Evolutionary conservation across 2,888 invertebrate species (phyloP), one percentile per base, ranked within the genome.

Genomic region (Amphipyra berbera): DNA sequence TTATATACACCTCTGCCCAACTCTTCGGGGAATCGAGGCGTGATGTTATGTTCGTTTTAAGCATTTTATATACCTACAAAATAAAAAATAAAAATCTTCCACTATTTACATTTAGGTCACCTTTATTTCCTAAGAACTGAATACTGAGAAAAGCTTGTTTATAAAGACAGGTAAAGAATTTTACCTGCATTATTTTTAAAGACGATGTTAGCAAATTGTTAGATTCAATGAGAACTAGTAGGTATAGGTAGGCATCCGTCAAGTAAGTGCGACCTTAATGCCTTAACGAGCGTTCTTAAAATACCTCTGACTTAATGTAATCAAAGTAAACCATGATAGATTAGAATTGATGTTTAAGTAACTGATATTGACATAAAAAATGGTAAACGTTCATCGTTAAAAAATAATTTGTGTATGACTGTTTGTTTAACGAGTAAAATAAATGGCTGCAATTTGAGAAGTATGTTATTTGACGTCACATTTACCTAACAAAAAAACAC

Each of bases 211-310:
- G 15, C 61, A 33, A 60, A 48, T 60, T 41, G 49, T 56, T 45
- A 10, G 42, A 63, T 48, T 68, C 63, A 71, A 73, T 67, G 62
- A 60, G 38, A 73, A 73, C 58, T n/a, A 21, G 47, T 62, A n/a
- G n/a, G n/a, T n/a, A n/a, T n/a, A n/a, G n/a, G n/a, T n/a, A n/a
- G n/a, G n/a, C n/a, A 55, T 52, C 40, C 52, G 27, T 41, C 55
- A 33, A 49, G 46, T 30, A 47, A 41, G n/a, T 46, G 45, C 21
- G 55, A 45, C 59, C 59, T 57, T 46, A 58, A 41, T 45, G 50
- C 37, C 44, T 57, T 50, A 56, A 63, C 57, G 30, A 57, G 42
- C 41, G 53, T 54, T 50, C 12, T 33, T 45, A 37, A 42, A 42
- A 63, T 44, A 57, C 12, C 49, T 63, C 50, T 73, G 73, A 69